A percentile compares a stretch with the other conserved stretches of the same genome.
These are phyloP conservation scores for Calliphora vomitoria DNA, from an alignment of 2,888 invertebrate genomes.

Conservation along the genomic window DNA sequence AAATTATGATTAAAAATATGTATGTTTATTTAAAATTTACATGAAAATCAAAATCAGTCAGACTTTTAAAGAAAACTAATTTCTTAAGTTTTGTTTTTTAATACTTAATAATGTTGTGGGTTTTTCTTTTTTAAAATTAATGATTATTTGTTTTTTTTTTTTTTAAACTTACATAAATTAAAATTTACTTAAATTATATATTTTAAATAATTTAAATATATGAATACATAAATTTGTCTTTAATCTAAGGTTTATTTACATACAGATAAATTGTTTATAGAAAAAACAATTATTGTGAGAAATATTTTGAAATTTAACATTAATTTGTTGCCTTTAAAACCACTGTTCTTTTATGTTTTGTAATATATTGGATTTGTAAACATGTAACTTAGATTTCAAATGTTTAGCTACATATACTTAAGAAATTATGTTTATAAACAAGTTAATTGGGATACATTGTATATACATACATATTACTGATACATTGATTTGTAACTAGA, in stretches of 20 bases:
- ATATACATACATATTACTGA: too few relatives aligned
- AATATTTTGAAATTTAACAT: background rate
- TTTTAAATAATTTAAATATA: background rate
- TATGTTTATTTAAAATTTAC: slow-evolving; percentile 25
- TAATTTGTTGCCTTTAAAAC: slow-evolving; percentile 19
- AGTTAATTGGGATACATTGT: too few relatives aligned
- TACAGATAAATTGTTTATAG: background rate
- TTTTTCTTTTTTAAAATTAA: slow-evolving; percentile 25
- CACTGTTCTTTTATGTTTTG: background rate
- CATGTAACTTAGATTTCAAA: background rate
- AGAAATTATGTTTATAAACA: background rate
- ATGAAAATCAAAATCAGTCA: slow-evolving; percentile 63
- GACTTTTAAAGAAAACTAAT: slow-evolving; percentile 47
- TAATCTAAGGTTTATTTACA: slow-evolving; percentile 46
- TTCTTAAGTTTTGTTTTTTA: slow-evolving; percentile 15
- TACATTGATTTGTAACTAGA: too few relatives aligned
- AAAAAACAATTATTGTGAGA: background rate
- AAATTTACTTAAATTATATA: slow-evolving; percentile 1
- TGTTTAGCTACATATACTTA: slow-evolving; percentile 7
- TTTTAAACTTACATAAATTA: background rate
- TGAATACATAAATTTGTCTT: background rate
- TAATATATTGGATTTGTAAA: background rate
- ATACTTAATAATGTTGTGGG: background rate
- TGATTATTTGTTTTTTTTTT: slow-evolving; percentile 3
- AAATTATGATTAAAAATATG: background rate